A percentile compares a stretch with the other conserved stretches of the same genome.
Evolutionary conservation across 2,113 vertebrate genomes (phyloP).

Genomic region (Bos javanicus): DNA sequence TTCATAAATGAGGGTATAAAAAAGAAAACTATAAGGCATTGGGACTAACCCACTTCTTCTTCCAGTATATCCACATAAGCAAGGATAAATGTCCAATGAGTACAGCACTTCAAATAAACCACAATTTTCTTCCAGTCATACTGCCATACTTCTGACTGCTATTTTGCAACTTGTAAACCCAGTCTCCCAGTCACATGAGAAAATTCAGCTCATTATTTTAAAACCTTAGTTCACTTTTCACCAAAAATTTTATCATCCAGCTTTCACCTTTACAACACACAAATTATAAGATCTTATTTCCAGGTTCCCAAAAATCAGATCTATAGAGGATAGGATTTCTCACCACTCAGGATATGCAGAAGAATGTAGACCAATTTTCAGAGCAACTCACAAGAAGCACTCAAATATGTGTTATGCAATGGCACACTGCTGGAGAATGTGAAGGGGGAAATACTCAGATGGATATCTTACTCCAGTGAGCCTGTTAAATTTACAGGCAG

Average conservation of each 20-base stretch:
- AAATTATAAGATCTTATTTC: not conserved
- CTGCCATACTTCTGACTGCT: not conserved
- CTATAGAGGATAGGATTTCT: not conserved
- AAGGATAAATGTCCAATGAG: not conserved
- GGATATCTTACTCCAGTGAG: not conserved
- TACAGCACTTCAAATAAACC: not conserved
- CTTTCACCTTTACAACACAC: not conserved
- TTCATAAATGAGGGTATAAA: conserved; percentile 12
- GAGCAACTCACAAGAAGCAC: not conserved
- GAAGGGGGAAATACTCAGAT: not conserved
- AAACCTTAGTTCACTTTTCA: not conserved
- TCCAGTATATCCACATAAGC: not conserved
- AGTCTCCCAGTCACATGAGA: not conserved
- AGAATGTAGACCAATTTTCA: not conserved
- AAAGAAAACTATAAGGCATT: not conserved
- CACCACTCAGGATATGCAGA: not conserved
- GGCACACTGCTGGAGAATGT: not conserved
- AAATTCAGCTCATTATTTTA: not conserved
- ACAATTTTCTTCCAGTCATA: not conserved
- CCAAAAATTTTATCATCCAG: not conserved
- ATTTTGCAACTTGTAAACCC: not conserved
- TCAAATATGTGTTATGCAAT: not conserved
- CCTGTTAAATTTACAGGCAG: not conserved
- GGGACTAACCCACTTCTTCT: not conserved
- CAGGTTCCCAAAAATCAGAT: not conserved